Conservation (phyloP, 2,113 vertebrate genomes). For the Hemiprocne comata region DNA sequence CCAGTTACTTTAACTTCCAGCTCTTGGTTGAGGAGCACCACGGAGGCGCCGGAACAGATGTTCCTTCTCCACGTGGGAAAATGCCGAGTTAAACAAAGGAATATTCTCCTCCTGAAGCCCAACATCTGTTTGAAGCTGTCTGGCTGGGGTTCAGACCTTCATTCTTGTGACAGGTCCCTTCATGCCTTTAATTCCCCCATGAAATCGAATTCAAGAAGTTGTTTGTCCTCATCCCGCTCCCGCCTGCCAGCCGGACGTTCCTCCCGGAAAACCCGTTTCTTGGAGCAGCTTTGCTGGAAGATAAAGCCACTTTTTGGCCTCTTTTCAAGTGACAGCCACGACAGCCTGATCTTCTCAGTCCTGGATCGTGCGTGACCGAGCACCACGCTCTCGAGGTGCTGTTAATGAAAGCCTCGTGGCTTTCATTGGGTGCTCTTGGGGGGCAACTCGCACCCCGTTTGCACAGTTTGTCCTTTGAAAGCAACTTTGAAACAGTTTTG, state of each 20-base stretch:
- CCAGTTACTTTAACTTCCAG: not conserved
- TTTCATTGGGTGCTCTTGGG: not conserved
- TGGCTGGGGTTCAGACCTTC: conserved; percentile 51
- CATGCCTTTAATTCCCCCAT: conserved; percentile 69
- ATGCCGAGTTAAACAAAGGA: conserved; percentile 59
- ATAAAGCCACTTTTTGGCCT: not conserved
- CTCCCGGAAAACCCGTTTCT: not conserved
- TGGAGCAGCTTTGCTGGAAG: not conserved
- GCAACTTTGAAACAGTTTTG: not conserved
- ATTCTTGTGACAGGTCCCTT: conserved; percentile 69
- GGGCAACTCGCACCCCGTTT: not conserved
- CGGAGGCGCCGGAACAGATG: conserved; percentile 46
- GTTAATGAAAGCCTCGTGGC: not conserved
- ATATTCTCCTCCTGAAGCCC: conserved; percentile 64
- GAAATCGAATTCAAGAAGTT: conserved; percentile 59
- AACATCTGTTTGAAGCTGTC: conserved; percentile 72
- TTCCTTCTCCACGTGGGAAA: conserved; percentile 66
- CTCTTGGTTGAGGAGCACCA: not conserved
- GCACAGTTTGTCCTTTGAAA: not conserved
- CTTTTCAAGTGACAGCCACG: rapidly evolving
- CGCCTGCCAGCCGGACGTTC: not conserved
- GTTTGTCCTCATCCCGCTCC: conserved; percentile 39
- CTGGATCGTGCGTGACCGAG: not conserved
- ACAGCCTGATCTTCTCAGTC: not conserved
- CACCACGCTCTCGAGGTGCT: not conserved